Evolutionary conservation across 2,113 vertebrate species (phyloP), one percentile per base, ranked within the genome.

Genomic region (Felis catus): DNA sequence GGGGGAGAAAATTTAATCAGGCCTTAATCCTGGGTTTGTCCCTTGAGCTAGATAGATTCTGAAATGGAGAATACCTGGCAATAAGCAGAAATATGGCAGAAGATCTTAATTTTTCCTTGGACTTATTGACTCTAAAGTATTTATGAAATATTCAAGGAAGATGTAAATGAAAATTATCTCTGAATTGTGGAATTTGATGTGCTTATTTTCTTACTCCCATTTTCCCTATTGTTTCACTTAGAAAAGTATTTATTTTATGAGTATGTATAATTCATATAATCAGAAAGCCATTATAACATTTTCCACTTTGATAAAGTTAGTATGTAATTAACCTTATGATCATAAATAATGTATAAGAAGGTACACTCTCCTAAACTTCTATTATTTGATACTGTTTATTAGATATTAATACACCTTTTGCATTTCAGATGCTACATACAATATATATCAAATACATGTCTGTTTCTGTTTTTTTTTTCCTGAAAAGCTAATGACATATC

Each of bases 191-290:
- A 89, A 65, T 66, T 70, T 85, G 29, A 5, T 81, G 23, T 55
- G 19, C 8, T 63, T 9, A 65, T 90, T 63, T 91, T 76, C 31
- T 85, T 89, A 68, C 73, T 36, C 74, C 5, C 7, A 65, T 89
- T 96, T 93, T 73, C 23, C 68, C 21, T 84, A 53, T 73, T 73
- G 23, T 89, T 96, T 96, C 74, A 91, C 55, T 95, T 89, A 94
- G 74, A 18, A 78, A 81, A 70, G 21, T 36, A 65, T 87, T 87
- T 41, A 78, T 70, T 91, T 93, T 82, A 51, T 61, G 61, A 58
- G 6, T 76, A 4, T 84, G 18, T 66, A 55, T 90, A 68, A 83
- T 53, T 78, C 5, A 27, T 68, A 80, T 55, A 36, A 96, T 81
- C 71, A 95, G 27, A 95, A 96, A 94, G 15, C 2, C 29, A 90